Base-by-base conservation (phyloP, 2,113 vertebrate genomes). In the Colossoma macropomum region DNA sequence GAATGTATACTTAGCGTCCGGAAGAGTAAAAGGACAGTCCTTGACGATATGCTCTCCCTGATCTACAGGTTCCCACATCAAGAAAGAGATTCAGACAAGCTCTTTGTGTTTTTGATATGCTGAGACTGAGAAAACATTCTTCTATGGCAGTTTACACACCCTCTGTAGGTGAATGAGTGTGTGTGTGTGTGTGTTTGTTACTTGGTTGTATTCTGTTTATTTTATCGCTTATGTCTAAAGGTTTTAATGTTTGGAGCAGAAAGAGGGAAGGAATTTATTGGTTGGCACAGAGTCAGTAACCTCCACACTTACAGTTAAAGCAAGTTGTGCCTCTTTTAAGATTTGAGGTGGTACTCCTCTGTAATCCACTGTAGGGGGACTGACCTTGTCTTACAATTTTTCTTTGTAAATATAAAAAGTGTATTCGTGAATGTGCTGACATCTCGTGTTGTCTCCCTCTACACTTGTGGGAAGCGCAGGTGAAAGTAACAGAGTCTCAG, bases 401-500 rank as follows among this genome's bases (percentile, higher is more conserved):
- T 13, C 34, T 38, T 38, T 38, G 3, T 3, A n/a, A n/a, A 1
- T 4, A 5, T 62, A 2, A n/a, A 34, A n/a, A 75, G n/a, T 30
- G 70, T 27, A 38, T 69, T n/a, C n/a, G n/a, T 77, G 19, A 45
- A 34, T 76, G 66, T 75, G 68, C 72, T 28, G 63, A 30, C 45
- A 52, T 30, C 77, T 76, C 1, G 38, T 48, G 12, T 21, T 45
- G 4, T 70, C 79, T 23, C 48, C 1, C n/a, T 90, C 86, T 92
- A 94, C 72, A 89, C 89, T 77, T 88, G 81, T 3, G 93, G 93
- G 80, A 94, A 95, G 79, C 93, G 92, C 84, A 94, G 89, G 88
- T 94, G 93, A 84, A 95, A 94, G 84, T 95, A 95, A 87, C 93
- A 95, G 86, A 94, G 87, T 81, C 93, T 93, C 80, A 93, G 91